Conservation (phyloP, 2,113 vertebrate species). For the Uria aalge region DNA sequence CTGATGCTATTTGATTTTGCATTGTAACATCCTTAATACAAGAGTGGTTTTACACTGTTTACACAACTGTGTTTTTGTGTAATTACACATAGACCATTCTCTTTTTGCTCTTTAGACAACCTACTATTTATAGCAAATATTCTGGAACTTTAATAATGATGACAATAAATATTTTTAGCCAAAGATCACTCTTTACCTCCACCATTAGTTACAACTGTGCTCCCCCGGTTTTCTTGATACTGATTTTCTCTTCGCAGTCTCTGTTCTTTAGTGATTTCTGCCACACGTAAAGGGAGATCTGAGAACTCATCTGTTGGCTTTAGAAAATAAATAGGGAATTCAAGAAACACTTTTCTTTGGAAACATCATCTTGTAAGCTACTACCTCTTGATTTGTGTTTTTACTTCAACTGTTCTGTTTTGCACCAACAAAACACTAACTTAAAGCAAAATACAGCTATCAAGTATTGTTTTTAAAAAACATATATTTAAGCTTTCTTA, state of each 20-base stretch:
- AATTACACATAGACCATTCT: background rate
- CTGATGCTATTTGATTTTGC: background rate
- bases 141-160: background rate
- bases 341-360: background rate
- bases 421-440: background rate
- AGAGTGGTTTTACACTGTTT: background rate
- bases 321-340: conserved; percentile 18
- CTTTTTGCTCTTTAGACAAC: background rate
- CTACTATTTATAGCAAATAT: background rate
- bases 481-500: background rate
- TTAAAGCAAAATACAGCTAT: background rate
- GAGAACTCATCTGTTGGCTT: conserved; percentile 94
- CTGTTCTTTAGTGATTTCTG: conserved; percentile 89
- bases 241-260: conserved; percentile 80
- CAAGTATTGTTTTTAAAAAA: background rate
- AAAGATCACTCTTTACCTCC: conserved; percentile 76
- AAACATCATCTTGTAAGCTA: background rate
- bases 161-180: background rate
- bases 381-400: background rate
- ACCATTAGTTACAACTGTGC: conserved; percentile 82
- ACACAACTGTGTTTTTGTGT: background rate
- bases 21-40: background rate
- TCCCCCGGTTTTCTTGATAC: conserved; percentile 74
- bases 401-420: background rate
- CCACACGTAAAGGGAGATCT: conserved; percentile 84